Conservation (phyloP, 2,888 invertebrate genomes). For the Rhagophthalmus giganteus region DNA sequence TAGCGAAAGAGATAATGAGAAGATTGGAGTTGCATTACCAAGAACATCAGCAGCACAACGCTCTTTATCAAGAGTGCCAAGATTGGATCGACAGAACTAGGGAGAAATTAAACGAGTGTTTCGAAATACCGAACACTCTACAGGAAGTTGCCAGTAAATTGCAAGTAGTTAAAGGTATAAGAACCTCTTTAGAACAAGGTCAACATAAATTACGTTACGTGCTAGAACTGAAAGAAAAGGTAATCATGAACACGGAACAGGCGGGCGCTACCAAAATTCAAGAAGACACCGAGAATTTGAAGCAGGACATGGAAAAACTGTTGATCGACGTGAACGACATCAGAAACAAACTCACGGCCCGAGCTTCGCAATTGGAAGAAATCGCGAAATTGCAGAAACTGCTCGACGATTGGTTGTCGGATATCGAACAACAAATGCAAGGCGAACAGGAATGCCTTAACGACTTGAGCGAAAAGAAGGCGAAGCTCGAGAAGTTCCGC, state of each 20-base stretch:
- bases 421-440: conserved; percentile 81
- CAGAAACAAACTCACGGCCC: conserved; percentile 71
- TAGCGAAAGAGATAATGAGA: conserved; percentile 93
- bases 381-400: conserved; percentile 82
- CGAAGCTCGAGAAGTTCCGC: conserved; percentile 84
- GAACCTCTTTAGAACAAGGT: conserved; percentile 91
- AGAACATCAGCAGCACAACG: conserved; percentile 93
- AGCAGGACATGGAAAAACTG: conserved; percentile 87
- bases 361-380: conserved; percentile 82
- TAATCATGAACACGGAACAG: conserved; percentile 90
- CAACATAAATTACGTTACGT: conserved; percentile 84
- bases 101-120: conserved; percentile 81
- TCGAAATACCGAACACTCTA: conserved; percentile 77
- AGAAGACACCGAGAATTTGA: conserved; percentile 86
- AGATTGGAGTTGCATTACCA: conserved; percentile 88
- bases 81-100: conserved; percentile 91
- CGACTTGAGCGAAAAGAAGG: conserved; percentile 89
- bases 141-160: conserved; percentile 85
- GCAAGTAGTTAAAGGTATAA: conserved; percentile 81
- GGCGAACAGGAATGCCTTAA: conserved; percentile 73
- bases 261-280: conserved; percentile 86
- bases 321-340: conserved; percentile 79
- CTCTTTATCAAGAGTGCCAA: conserved; percentile 89
- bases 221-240: conserved; percentile 88
- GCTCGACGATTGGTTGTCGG: conserved; percentile 84